Percentiles rank a stretch among this genome's conserved stretches.
These are phyloP conservation scores for Pegoplata infirma DNA, from an alignment of 2,888 invertebrate genomes.

Conservation along the genomic window DNA sequence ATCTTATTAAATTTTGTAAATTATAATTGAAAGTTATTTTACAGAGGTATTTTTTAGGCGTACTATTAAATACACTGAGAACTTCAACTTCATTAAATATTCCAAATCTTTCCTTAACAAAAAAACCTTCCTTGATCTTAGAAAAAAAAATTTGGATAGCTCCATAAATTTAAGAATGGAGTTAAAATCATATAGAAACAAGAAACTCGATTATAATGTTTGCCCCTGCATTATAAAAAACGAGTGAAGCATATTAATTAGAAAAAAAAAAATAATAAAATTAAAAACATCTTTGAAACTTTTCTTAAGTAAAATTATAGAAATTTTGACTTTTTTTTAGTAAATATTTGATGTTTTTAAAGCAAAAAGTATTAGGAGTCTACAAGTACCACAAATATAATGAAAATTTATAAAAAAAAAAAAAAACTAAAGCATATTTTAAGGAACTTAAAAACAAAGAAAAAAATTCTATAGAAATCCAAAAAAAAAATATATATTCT, in stretches of 20 bases:
- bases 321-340: not conserved
- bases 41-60: too few relatives aligned
- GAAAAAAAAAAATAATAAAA: not conserved
- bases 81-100: too few relatives aligned
- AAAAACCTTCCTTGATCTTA: not conserved
- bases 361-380: slow-evolving; percentile 41
- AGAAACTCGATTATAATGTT: slow-evolving; percentile 50
- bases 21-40: too few relatives aligned
- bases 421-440: slow-evolving; percentile 9
- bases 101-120: too few relatives aligned
- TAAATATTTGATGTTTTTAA: slow-evolving; percentile 2
- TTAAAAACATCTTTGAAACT: not conserved
- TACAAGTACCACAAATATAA: slow-evolving; percentile 45
- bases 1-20: too few relatives aligned
- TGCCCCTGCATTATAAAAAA: slow-evolving; percentile 52
- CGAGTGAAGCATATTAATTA: not conserved
- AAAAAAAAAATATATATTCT: not conserved
- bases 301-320: not conserved
- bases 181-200: not conserved
- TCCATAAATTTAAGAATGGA: not conserved
- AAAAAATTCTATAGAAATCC: not conserved
- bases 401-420: slow-evolving; percentile 13
- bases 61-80: too few relatives aligned
- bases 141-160: not conserved
- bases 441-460: slow-evolving; percentile 12